Base-by-base conservation (phyloP, 1,140 invertebrate species). In the Mizuhopecten yessoensis region DNA sequence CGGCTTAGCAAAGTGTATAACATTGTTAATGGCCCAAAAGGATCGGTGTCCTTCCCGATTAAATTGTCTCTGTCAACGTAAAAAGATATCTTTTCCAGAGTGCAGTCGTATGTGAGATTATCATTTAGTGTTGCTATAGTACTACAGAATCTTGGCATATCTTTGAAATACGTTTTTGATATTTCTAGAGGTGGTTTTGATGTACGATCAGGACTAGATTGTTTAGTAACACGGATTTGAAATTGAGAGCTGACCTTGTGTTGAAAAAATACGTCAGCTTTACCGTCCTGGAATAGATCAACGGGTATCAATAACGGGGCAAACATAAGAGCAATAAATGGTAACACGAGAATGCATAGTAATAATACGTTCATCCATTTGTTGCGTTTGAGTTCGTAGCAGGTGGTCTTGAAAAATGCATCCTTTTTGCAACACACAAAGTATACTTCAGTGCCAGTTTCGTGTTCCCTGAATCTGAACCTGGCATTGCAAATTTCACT, bases 71-170 rank as follows among this genome's bases (percentile, higher is more conserved):
- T 75, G 5, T 75, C 57, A n/a, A 75, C 57, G n/a, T 75, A 75
- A 29, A 75, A 75, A n/a, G n/a, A 29, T 17, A 75, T 75, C n/a
- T 75, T 75, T 13, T 75, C 57, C 23, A 75, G 57, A 9, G 57
- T 75, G 11, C 57, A 75, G 11, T 75, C 57, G 23, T 75, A 75
- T 11, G 57, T 75, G 57, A 75, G 9, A 29, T 75, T 75, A n/a
- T 75, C n/a, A 29, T 75, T 75, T 13, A 75, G 57, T 29, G 57
- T 75, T 5, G 57, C 9, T n/a, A 75, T 7, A 17, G 57, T 75
- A 29, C 57, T 75, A 11, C 57, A 75, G n/a, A 75, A 75, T 75
- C n/a, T 75, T 29, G 57, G 57, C 57, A 75, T 75, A 75, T 75
- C 57, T 0, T 75, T 75, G n/a, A n/a, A 75, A 75, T 75, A n/a